These are phyloP conservation scores for Gymnothorax reevesii DNA, from an alignment of 2,797 vertebrate species.

Conservation along the genomic window DNA sequence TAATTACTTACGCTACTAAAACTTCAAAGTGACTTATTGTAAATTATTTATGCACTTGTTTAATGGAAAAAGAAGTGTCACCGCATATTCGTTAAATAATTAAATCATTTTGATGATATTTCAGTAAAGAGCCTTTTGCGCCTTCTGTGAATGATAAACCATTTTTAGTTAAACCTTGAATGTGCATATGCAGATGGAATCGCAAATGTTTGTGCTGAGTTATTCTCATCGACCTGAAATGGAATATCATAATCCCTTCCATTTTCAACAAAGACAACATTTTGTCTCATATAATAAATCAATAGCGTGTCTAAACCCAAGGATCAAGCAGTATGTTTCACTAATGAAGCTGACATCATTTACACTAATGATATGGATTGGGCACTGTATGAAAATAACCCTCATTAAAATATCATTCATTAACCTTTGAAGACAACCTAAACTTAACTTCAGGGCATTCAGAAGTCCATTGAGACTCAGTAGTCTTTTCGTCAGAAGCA, in stretches of 20 bases:
- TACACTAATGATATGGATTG: background rate
- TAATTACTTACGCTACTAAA: background rate
- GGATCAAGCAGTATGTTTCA: no score
- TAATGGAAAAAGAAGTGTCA: constrained; percentile 13
- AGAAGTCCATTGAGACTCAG: background rate
- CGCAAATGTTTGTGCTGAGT: background rate
- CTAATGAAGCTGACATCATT: background rate
- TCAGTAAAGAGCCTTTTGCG: background rate
- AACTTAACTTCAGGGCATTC: background rate
- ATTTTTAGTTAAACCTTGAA: background rate
- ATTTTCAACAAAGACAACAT: no score
- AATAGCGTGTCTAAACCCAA: no score
- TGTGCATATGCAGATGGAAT: background rate
- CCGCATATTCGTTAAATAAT: background rate
- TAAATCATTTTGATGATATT: background rate
- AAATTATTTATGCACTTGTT: background rate
- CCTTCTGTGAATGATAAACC: background rate
- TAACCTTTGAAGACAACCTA: background rate
- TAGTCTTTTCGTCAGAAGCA: background rate
- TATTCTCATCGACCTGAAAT: background rate
- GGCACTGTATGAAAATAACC: no score
- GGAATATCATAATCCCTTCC: background rate
- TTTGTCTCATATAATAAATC: no score
- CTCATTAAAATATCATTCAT: background rate
- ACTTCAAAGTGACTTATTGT: background rate